Conservation (phyloP, 2,888 invertebrate genomes). For the Frankliniella fusca region DNA sequence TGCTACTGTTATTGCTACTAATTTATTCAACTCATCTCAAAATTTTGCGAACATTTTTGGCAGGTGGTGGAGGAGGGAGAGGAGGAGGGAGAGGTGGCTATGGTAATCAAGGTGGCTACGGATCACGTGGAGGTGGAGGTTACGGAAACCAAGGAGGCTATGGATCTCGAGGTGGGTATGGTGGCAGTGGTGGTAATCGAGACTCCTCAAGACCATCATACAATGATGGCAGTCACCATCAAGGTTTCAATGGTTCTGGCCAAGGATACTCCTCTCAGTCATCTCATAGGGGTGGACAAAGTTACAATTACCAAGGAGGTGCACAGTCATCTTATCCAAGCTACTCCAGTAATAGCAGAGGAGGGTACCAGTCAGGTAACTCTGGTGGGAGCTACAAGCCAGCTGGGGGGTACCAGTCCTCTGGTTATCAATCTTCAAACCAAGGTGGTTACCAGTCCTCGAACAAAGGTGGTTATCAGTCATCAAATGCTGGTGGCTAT, state of each 20-base stretch:
- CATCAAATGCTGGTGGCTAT: neutral
- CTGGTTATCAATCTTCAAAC: neutral
- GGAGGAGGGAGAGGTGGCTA: conserved; percentile 29
- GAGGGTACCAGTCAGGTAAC: neutral
- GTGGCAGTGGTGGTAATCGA: neutral
- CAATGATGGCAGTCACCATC: neutral
- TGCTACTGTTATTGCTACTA: no score
- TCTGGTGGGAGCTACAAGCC: neutral
- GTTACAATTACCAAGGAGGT: neutral
- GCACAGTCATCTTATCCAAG: neutral
- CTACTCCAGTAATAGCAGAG: neutral
- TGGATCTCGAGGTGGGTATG: neutral
- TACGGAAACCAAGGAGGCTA: conserved; percentile 39
- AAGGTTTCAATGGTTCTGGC: neutral
- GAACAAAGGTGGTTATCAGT: neutral
- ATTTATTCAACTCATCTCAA: no score
- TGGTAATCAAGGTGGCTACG: conserved; percentile 30
- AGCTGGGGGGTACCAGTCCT: neutral
- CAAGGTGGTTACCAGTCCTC: neutral
- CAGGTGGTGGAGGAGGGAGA: conserved; percentile 36
- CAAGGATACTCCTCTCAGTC: neutral
- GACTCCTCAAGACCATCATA: neutral
- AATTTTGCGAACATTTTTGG: neutral
- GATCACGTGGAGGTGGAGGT: conserved; percentile 31
- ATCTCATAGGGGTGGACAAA: neutral